These are phyloP conservation scores for Polydrusus tereticollis DNA, from an alignment of 2,888 invertebrate species.

Conservation along the genomic window DNA sequence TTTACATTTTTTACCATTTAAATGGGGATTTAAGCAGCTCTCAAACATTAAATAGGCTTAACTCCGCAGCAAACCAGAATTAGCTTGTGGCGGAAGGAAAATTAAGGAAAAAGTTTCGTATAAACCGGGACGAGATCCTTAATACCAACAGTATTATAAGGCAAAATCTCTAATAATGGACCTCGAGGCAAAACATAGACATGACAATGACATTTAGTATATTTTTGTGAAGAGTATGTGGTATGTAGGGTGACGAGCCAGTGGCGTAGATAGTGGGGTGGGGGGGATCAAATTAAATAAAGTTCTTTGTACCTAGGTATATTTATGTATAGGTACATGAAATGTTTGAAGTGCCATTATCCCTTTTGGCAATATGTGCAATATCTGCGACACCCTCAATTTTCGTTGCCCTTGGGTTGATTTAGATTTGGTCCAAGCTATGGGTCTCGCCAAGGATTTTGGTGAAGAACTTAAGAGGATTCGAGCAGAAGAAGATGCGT, in stretches of 20 bases:
- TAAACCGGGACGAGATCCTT: conserved; percentile 1
- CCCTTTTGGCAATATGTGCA: too few relatives aligned
- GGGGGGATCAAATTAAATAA: too few relatives aligned
- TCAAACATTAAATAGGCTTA: conserved; percentile 16
- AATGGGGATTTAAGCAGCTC: background rate
- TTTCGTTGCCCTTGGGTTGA: too few relatives aligned
- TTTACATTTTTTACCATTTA: conserved; percentile 11
- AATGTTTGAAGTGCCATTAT: too few relatives aligned
- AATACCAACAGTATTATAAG: background rate
- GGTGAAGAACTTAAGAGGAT: too few relatives aligned
- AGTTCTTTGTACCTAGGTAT: too few relatives aligned
- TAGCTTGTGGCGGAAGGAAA: conserved; percentile 5
- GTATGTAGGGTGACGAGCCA: background rate
- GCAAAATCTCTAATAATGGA: background rate
- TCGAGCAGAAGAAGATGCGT: too few relatives aligned
- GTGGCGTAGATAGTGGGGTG: too few relatives aligned
- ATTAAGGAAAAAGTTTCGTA: conserved; percentile 18
- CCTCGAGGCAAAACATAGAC: background rate
- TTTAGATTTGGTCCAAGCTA: too few relatives aligned
- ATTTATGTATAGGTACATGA: too few relatives aligned
- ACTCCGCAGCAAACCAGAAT: background rate
- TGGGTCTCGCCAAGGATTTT: too few relatives aligned
- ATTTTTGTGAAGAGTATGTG: background rate
- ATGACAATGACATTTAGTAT: background rate
- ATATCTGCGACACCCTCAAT: too few relatives aligned